phyloP scores from a whole-genome alignment of 1,140 invertebrate genomes.

The Onthophagus taurus region DNA sequence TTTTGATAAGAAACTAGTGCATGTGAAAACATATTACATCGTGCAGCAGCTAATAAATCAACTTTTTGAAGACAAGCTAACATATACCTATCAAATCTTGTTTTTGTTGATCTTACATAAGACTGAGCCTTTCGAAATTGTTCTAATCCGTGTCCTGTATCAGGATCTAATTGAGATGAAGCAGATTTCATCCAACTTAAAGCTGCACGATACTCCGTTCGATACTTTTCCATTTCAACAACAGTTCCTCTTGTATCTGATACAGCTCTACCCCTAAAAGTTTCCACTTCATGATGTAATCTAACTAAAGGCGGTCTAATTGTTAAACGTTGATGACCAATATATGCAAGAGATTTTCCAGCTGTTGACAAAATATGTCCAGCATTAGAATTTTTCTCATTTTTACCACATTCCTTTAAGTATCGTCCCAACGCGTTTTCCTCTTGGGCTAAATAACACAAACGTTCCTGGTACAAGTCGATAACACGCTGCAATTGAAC shows the following conservation, averaged over 20 bases:
- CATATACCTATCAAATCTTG: conserved; percentile 86
- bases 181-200: conserved; percentile 99
- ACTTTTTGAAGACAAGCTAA: conserved; percentile 96
- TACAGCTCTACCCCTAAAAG: conserved; percentile 88
- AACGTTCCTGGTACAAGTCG: conserved; percentile 87
- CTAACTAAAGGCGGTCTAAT: conserved; percentile 78
- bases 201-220: conserved; percentile 94
- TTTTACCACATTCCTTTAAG: conserved; percentile 88
- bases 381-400: conserved; percentile 71
- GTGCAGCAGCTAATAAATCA: conserved; percentile 88
- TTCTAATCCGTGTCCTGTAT: conserved; percentile 89
- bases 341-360: conserved; percentile 89
- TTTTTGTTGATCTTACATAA: conserved; percentile 68
- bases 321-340: conserved; percentile 87
- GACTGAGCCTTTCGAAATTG: conserved; percentile 87
- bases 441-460: conserved; percentile 91
- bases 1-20: conserved; percentile 89
- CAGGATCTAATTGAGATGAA: conserved; percentile 92
- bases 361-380: conserved; percentile 89
- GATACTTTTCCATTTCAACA: conserved; percentile 84
- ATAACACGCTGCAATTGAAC: conserved; percentile 80
- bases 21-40: conserved; percentile 53
- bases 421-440: conserved; percentile 93
- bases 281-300: conserved; percentile 93
- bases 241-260: conserved; percentile 88